Evolutionary conservation across 2,113 vertebrate species (phyloP).

Genomic region (Pycnonotus jocosus): DNA sequence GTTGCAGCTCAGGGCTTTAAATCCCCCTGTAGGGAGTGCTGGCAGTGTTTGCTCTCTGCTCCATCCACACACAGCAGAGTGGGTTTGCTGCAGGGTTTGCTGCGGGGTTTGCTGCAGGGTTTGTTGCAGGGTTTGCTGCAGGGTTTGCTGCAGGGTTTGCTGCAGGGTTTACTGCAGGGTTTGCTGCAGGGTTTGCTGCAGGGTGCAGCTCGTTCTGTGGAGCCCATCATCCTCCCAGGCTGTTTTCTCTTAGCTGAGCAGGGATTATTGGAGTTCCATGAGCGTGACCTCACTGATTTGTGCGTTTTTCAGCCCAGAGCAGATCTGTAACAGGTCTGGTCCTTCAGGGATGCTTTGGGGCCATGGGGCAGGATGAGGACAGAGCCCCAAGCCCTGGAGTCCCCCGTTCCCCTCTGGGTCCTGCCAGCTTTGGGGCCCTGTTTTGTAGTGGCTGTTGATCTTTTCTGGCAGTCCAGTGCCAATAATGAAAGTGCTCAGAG

Average conservation of each 20-base stretch:
- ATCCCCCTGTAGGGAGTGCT: neutral
- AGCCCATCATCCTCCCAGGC: neutral
- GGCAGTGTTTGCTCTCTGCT: neutral
- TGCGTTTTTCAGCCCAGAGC: neutral
- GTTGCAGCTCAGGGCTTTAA: neutral
- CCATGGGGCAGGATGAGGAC: neutral
- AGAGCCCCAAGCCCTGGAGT: neutral
- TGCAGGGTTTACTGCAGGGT: too few relatives aligned
- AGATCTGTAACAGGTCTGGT: neutral
- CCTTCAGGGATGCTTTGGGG: neutral
- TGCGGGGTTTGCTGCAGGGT: too few relatives aligned
- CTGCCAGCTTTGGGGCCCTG: neutral
- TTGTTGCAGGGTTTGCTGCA: too few relatives aligned
- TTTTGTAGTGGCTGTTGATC: neutral
- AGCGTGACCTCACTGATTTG: neutral
- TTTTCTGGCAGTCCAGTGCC: neutral
- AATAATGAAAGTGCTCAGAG: neutral
- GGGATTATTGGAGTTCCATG: neutral
- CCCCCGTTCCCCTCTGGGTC: neutral
- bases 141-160: too few relatives aligned
- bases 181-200: neutral
- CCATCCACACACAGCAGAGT: accelerated
- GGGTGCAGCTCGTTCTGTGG: neutral
- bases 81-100: neutral
- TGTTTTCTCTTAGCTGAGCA: neutral